A percentile compares a stretch with the other conserved stretches of the same genome.
phyloP scores from a whole-genome alignment of 2,113 vertebrate species.

The Fulica atra region DNA sequence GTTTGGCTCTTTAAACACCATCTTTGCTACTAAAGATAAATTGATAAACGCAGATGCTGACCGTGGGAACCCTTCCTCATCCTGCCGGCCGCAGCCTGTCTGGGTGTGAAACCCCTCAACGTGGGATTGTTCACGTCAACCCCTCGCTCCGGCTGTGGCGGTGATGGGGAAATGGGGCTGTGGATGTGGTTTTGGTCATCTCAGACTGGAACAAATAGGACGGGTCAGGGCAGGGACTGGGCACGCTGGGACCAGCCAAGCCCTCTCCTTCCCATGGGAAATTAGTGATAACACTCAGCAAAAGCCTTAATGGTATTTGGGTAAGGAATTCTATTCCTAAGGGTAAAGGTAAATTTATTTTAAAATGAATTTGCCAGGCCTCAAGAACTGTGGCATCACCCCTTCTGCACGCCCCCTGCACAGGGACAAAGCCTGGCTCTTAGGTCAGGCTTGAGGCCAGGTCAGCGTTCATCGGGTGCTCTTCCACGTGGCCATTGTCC shows the following conservation, averaged over 20 bases:
- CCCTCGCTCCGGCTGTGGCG: fast-evolving
- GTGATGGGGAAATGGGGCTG: not conserved
- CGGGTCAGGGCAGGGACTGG: not conserved
- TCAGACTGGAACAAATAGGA: not conserved
- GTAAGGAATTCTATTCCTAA: not conserved
- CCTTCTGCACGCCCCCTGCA: not conserved
- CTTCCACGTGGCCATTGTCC: not conserved
- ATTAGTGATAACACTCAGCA: not conserved
- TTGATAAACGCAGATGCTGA: fast-evolving
- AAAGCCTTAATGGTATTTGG: not conserved
- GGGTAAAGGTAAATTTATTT: no score
- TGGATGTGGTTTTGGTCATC: fast-evolving
- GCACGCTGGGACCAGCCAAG: not conserved
- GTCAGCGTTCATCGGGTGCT: not conserved
- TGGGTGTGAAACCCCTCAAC: not conserved
- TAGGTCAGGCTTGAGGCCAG: not conserved
- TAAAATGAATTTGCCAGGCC: not conserved
- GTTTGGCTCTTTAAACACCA: no score
- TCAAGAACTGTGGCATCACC: not conserved
- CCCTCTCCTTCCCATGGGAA: not conserved
- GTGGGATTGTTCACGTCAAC: fast-evolving
- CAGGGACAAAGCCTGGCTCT: not conserved
- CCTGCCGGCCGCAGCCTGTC: fast-evolving
- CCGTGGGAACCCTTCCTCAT: no score
- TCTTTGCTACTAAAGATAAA: not conserved